Evolutionary conservation across 2,797 vertebrate genomes (phyloP).

Genomic region (Spinus pinus): DNA sequence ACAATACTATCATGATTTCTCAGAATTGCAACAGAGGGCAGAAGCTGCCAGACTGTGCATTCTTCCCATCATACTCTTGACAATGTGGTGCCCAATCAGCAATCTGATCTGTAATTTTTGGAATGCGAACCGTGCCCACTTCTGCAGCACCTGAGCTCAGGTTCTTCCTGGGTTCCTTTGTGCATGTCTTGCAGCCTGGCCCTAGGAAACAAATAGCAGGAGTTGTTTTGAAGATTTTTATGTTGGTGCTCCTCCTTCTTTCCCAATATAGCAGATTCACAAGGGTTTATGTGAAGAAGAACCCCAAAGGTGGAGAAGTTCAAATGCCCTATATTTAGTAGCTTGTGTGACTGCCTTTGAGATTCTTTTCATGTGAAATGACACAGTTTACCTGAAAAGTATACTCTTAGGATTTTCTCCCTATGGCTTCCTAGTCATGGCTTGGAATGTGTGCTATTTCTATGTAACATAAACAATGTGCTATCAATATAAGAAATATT

Average conservation of each 20-base stretch:
- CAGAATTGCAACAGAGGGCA: neutral
- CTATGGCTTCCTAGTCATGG: neutral
- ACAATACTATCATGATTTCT: neutral
- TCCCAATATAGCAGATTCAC: slow-evolving; percentile 6
- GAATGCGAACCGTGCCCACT: neutral
- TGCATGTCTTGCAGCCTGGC: neutral
- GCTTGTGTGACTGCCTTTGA: neutral
- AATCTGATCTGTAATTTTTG: neutral
- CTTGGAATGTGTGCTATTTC: neutral
- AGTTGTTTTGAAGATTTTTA: neutral
- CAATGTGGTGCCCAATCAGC: neutral
- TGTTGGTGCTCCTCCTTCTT: neutral
- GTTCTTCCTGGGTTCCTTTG: neutral
- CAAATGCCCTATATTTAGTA: neutral
- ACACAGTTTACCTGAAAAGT: neutral
- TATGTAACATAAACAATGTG: neutral
- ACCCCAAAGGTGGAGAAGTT: slow-evolving; percentile 4
- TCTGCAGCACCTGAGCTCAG: neutral
- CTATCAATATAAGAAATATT: neutral
- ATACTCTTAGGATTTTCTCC: neutral
- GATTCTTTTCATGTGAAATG: neutral
- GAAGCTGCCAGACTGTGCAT: neutral
- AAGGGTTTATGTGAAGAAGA: neutral
- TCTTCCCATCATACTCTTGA: neutral
- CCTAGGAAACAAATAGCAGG: slow-evolving; percentile 23